Conservation (phyloP, 2,888 invertebrate species). For the Tolmerus cingulatus region DNA sequence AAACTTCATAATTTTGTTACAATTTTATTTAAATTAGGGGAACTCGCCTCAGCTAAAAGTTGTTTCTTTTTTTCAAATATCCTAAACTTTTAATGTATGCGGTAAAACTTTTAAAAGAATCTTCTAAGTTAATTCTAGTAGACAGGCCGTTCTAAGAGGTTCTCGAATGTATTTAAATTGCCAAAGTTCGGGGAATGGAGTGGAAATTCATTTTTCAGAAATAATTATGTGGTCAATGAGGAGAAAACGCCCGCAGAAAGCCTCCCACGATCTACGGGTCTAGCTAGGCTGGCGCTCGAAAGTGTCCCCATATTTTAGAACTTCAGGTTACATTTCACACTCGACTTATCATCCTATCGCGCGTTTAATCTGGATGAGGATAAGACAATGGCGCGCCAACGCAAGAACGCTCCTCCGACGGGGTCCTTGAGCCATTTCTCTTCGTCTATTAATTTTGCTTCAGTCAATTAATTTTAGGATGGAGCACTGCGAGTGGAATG, state of each 20-base stretch:
- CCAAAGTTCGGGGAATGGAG: not conserved
- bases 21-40: not conserved
- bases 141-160: not conserved
- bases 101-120: not conserved
- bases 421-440: not conserved
- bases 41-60: not conserved
- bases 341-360: constrained; percentile 14
- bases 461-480: constrained; percentile 19
- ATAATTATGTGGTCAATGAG: constrained; percentile 1
- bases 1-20: not conserved
- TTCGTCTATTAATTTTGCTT: constrained; percentile 25
- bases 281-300: not conserved
- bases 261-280: not conserved
- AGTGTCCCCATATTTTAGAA: constrained; percentile 23
- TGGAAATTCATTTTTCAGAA: not conserved
- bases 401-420: not conserved
- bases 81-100: not conserved
- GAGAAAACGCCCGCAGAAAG: not conserved
- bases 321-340: constrained; percentile 25
- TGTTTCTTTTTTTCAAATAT: not conserved
- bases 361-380: constrained; percentile 1
- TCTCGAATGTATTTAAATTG: not conserved
- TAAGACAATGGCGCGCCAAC: constrained; percentile 13
- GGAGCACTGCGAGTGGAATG: not conserved
- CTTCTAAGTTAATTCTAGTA: not conserved